Conservation (phyloP, 2,113 vertebrate species). For the Caloenas nicobarica region DNA sequence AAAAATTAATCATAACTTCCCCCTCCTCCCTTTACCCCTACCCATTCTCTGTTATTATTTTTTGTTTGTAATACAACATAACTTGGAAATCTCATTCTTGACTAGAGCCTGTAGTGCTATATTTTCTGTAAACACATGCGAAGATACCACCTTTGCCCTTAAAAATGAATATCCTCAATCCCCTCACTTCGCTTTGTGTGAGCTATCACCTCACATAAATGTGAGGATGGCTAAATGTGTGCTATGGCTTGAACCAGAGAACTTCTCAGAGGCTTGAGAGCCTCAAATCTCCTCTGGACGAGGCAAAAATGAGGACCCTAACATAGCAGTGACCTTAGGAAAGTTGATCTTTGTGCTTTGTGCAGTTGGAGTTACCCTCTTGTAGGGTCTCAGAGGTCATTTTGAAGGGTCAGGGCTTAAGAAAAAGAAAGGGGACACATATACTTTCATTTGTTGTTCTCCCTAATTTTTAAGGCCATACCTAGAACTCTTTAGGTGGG, state of each 20-base stretch:
- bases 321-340: not conserved
- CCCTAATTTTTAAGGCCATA: not conserved
- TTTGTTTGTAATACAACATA: slow-evolving; percentile 5
- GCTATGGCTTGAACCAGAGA: not conserved
- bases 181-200: not conserved
- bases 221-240: not conserved
- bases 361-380: not conserved
- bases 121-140: accelerated
- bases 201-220: not conserved
- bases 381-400: not conserved
- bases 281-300: not conserved
- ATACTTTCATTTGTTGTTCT: not conserved
- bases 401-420: not conserved
- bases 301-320: not conserved
- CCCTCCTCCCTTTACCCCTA: not conserved
- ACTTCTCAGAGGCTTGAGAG: not conserved
- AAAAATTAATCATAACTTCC: slow-evolving; percentile 55
- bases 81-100: not conserved
- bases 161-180: not conserved
- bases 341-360: not conserved
- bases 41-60: not conserved
- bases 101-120: not conserved
- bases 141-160: not conserved
- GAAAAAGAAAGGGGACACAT: not conserved
- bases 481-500: not conserved